Base-by-base conservation (phyloP, 2,113 vertebrate species). In the Choloepus hoffmanni region DNA sequence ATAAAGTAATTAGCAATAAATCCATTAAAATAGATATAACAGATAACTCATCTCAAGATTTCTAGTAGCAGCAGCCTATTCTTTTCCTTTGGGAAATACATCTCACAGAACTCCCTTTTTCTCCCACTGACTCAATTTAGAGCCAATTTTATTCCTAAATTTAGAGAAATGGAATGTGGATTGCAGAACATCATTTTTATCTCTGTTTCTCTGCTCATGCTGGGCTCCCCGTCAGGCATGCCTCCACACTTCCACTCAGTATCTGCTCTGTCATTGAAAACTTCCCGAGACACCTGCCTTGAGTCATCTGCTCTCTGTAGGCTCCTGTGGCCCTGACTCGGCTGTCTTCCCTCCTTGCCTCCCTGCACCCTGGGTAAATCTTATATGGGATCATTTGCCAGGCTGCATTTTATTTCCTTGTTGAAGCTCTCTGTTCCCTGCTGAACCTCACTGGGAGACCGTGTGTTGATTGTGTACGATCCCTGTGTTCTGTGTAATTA, bases 101-200 rank as follows among this genome's bases (percentile, higher is more conserved):
- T n/a, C 33, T 68, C 21, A 15, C 36, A 58, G 40, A 33, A 50
- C 2, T 13, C 55, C 4, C 21, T 4, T 28, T 26, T 28, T 33
- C 26, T 30, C 63, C 50, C 13, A 1, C 40, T 23, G 36, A 19
- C 36, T 12, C 36, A 7, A 21, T 23, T 33, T 11, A 43, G 19
- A 60, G 16, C 11, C 68, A 30, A n/a, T 45, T 50, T 58, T 19
- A 1, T n/a, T n/a, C 48, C n/a, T 13, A 7, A 58, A 14, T 15
- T 26, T 16, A 24, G 63, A n/a, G 40, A 28, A 6, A 0, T 30
- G n/a, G 55, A 3, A 1, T 14, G 33, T 33, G 15, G 1, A 19
- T 24, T 3, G 10, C 9, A 19, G 1, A 23, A 14, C 5, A 0
- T 11, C 1, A 8, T 8, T 18, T 40, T 83, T 7, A 9, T 48